Evolutionary conservation across 2,888 invertebrate species (phyloP).

Genomic region (Erebia palarica): DNA sequence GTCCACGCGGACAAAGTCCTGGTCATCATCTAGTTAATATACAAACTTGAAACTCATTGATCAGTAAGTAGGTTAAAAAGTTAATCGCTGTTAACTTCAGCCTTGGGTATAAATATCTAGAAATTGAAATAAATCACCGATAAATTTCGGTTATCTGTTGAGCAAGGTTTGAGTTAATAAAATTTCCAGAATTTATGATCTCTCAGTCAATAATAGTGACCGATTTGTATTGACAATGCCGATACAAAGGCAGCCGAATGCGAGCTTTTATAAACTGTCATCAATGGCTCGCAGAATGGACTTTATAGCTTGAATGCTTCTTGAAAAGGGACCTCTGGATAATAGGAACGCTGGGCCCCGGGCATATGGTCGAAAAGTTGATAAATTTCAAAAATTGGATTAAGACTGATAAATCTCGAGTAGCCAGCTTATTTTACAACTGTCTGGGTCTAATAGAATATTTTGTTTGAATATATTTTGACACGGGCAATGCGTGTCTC

Average conservation of each 20-base stretch:
- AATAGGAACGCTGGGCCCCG: conserved; percentile 57
- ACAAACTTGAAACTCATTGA: no score
- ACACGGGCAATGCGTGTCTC: conserved; percentile 45
- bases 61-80: not conserved
- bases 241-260: conserved; percentile 51
- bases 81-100: not conserved
- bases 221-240: conserved; percentile 50
- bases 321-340: conserved; percentile 65
- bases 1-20: no score
- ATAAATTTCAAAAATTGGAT: conserved; percentile 76
- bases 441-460: conserved; percentile 60
- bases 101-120: not conserved
- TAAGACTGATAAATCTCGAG: conserved; percentile 58
- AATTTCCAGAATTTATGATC: conserved; percentile 49
- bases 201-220: conserved; percentile 48
- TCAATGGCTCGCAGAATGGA: conserved; percentile 65
- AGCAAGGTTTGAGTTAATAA: conserved; percentile 25
- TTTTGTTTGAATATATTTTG: conserved; percentile 62
- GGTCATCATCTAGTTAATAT: no score
- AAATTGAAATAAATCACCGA: conserved; percentile 2
- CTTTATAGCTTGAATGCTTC: conserved; percentile 53
- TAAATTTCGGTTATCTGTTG: not conserved
- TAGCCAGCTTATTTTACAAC: conserved; percentile 67
- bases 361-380: conserved; percentile 66
- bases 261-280: conserved; percentile 67